Evolutionary conservation across 2,888 invertebrate species (phyloP).

Genomic region (Chrysotoxum bicinctum): DNA sequence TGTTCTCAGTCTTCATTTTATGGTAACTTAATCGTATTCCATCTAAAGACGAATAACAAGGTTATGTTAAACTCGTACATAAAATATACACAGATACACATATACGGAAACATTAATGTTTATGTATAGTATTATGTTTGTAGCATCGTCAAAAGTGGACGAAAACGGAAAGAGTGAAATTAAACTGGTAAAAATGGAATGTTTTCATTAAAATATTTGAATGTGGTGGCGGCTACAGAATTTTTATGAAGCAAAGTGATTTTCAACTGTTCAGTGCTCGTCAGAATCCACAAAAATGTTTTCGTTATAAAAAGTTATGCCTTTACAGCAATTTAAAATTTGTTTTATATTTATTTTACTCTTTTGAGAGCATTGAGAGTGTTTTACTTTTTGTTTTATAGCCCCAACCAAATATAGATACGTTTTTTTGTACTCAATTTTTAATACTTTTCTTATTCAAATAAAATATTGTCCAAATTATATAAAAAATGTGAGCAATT

Average conservation of each 20-base stretch:
- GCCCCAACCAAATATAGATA: not conserved
- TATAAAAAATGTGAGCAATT: not conserved
- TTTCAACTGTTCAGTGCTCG: slow-evolving; percentile 53
- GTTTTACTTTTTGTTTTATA: slow-evolving; percentile 8
- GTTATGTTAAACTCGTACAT: slow-evolving; percentile 6
- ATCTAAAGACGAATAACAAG: slow-evolving; percentile 36
- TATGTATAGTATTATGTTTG: slow-evolving; percentile 24
- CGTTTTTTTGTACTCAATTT: not conserved
- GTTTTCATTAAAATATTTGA: slow-evolving; percentile 68
- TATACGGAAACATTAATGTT: slow-evolving; percentile 26
- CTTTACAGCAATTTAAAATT: slow-evolving; percentile 31
- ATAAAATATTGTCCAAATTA: not conserved
- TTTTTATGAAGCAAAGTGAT: slow-evolving; percentile 62
- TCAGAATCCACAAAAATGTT: slow-evolving; percentile 53
- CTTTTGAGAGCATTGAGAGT: not conserved
- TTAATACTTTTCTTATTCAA: not conserved
- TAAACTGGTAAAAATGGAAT: slow-evolving; percentile 65
- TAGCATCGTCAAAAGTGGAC: slow-evolving; percentile 10
- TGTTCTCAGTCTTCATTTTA: slow-evolving; percentile 43
- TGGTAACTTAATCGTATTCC: slow-evolving; percentile 52
- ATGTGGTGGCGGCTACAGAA: slow-evolving; percentile 57
- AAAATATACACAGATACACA: not conserved
- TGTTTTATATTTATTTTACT: slow-evolving; percentile 8
- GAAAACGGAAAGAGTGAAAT: slow-evolving; percentile 47
- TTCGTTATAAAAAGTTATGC: slow-evolving; percentile 49